Base-by-base conservation (phyloP, 2,113 vertebrate genomes). In the Otocyon megalotis region DNA sequence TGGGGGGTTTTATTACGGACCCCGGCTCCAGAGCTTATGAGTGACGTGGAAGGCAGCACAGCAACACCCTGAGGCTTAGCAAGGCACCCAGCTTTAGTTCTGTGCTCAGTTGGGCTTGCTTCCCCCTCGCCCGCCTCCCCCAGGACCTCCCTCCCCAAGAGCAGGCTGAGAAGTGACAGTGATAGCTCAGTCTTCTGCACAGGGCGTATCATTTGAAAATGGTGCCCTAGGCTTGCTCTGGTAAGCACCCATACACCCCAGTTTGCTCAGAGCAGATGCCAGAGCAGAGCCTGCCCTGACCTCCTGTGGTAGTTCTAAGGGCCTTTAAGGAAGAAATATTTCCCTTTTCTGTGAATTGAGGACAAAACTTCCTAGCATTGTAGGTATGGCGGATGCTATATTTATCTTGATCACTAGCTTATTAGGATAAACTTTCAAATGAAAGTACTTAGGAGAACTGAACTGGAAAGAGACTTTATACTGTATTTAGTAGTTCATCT, bases 391-490 rank as follows among this genome's bases (percentile, higher is more conserved):
- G 72, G 37, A 2, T 80, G 43, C 22, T 92, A 56, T 63, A 87
- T 69, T 1, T 32, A n/a, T 72, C 48, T 65, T 82, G 50, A 84
- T 74, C 28, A 56, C 54, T 79, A 62, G 28, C n/a, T 79, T 69
- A 17, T 43, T 72, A 60, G 90, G 72, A n/a, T 93, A 48, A 65
- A 20, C 50, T 96, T 92, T 86, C 60, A 67, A 86, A 58, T 83
- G n/a, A n/a, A 90, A 74, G 37, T 62, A 56, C 16, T 88, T 35
- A 24, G 65, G 37, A 89, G 85, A 93, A 8, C 77, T 72, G 65
- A 91, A 71, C 8, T 32, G 48, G 71, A 67, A 69, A 62, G 50
- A 92, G 86, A 89, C 6, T 53, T 83, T 56, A 4, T 60, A 17
- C 53, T 90, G 13, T n/a, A 3, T 71, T 60, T 72, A 54, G 30